These are phyloP conservation scores for Molothrus aeneus DNA, from an alignment of 2,797 vertebrate species.

Conservation along the genomic window DNA sequence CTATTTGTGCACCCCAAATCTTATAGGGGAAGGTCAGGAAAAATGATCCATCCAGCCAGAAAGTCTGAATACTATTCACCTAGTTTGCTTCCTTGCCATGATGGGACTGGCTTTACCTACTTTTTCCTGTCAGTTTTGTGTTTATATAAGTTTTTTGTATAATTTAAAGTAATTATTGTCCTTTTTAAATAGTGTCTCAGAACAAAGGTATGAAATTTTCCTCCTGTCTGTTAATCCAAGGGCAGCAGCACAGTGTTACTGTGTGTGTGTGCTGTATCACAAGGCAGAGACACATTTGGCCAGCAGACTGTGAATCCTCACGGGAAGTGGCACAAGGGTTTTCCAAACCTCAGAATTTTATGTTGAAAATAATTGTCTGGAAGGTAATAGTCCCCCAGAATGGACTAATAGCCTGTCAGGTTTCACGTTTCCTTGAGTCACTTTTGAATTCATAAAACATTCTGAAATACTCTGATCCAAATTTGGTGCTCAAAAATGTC, in stretches of 20 bases:
- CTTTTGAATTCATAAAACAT: slow-evolving; percentile 14
- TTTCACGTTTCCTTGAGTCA: background rate
- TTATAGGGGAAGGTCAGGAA: background rate
- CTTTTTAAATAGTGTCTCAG: background rate
- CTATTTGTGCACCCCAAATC: background rate
- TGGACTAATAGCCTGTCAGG: background rate
- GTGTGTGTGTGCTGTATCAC: background rate
- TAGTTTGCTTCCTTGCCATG: background rate
- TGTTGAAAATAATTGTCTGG: slow-evolving; percentile 24
- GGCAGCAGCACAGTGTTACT: background rate
- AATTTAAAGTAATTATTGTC: background rate
- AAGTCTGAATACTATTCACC: background rate
- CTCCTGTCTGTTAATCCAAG: background rate
- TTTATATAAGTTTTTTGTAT: background rate
- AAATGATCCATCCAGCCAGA: background rate
- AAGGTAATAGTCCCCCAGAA: slow-evolving; percentile 35
- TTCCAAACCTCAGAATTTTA: slow-evolving; percentile 21
- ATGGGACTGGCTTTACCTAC: background rate
- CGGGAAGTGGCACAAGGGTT: background rate
- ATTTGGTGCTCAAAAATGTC: background rate
- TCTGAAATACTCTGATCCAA: background rate
- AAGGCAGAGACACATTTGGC: background rate
- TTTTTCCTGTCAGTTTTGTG: background rate
- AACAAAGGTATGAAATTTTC: background rate
- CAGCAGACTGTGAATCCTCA: background rate